Conservation (phyloP, 2,797 vertebrate species). For the Gambelia wislizenii region DNA sequence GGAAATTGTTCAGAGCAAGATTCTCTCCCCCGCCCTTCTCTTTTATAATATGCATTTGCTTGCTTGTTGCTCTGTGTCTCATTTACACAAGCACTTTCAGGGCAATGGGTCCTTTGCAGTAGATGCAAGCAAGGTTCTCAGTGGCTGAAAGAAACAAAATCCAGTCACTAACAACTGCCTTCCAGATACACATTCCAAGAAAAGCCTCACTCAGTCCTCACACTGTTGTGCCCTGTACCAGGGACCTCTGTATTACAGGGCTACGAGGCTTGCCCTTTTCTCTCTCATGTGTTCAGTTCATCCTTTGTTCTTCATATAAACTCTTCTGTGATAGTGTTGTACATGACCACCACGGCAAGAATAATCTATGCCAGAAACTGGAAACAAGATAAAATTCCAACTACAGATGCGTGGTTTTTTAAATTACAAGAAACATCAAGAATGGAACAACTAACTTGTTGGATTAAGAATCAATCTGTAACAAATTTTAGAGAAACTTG, state of each 20-base stretch:
- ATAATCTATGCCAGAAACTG: too few species aligned
- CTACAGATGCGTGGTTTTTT: too few species aligned
- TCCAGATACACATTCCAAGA: slow-evolving; percentile 31
- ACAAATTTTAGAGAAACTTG: too few species aligned
- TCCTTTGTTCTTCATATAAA: neutral
- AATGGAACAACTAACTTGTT: too few species aligned
- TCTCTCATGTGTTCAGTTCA: neutral
- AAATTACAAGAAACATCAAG: too few species aligned
- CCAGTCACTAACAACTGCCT: neutral
- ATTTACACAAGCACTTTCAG: slow-evolving; percentile 84
- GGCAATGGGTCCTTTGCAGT: slow-evolving; percentile 82
- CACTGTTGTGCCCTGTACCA: neutral
- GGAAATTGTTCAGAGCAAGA: slow-evolving; percentile 10
- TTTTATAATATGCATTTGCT: slow-evolving; percentile 57
- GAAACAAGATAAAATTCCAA: too few species aligned
- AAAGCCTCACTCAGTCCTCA: slow-evolving; percentile 5
- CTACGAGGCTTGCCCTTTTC: neutral
- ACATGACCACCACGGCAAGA: too few species aligned
- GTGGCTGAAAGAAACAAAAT: slow-evolving; percentile 44
- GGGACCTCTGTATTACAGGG: neutral
- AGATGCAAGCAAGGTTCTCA: slow-evolving; percentile 80
- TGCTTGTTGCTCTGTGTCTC: slow-evolving; percentile 76
- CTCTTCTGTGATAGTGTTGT: neutral
- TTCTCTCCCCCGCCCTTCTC: neutral
- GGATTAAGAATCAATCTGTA: too few species aligned